A percentile compares a stretch with the other conserved stretches of the same genome.
phyloP scores from a whole-genome alignment of 2,888 invertebrate genomes.

The Pasiphila rectangulata region DNA sequence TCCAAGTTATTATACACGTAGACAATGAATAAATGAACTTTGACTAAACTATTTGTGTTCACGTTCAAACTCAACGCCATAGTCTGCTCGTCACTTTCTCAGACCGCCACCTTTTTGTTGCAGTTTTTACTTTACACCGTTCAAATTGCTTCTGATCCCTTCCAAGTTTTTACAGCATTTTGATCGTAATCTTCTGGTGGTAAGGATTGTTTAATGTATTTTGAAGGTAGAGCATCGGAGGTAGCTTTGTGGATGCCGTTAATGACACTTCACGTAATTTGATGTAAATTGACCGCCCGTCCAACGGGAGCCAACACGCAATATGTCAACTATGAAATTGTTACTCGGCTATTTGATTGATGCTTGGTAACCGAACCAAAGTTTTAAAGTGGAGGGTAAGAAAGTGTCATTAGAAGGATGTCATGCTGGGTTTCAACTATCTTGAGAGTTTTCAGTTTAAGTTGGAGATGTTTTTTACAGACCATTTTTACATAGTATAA shows the following conservation, averaged over 20 bases:
- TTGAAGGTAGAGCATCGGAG: slow-evolving; percentile 34
- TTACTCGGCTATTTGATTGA: slow-evolving; percentile 73
- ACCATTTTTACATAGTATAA: too few relatives aligned
- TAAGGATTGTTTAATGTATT: slow-evolving; percentile 39
- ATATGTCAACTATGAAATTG: slow-evolving; percentile 78
- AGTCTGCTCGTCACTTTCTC: slow-evolving; percentile 3
- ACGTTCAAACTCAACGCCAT: slow-evolving; percentile 3
- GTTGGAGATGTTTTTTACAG: too few relatives aligned
- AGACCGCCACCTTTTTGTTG: slow-evolving; percentile 68
- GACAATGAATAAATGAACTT: slow-evolving; percentile 2
- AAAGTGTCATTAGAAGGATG: not conserved
- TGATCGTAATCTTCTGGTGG: slow-evolving; percentile 43
- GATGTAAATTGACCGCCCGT: slow-evolving; percentile 73
- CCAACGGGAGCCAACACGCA: slow-evolving; percentile 66
- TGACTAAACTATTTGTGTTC: too few relatives aligned
- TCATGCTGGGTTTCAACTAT: too few relatives aligned
- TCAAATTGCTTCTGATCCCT: slow-evolving; percentile 27
- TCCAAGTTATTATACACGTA: not conserved
- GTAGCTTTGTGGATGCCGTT: slow-evolving; percentile 46
- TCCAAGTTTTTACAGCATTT: slow-evolving; percentile 37
- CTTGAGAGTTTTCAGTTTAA: too few relatives aligned
- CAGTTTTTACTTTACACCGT: slow-evolving; percentile 68
- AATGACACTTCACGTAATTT: slow-evolving; percentile 76
- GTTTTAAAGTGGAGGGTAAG: slow-evolving; percentile 3
- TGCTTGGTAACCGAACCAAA: slow-evolving; percentile 38